Conservation (phyloP, 2,888 invertebrate species). For the Aporophyla nigra region DNA sequence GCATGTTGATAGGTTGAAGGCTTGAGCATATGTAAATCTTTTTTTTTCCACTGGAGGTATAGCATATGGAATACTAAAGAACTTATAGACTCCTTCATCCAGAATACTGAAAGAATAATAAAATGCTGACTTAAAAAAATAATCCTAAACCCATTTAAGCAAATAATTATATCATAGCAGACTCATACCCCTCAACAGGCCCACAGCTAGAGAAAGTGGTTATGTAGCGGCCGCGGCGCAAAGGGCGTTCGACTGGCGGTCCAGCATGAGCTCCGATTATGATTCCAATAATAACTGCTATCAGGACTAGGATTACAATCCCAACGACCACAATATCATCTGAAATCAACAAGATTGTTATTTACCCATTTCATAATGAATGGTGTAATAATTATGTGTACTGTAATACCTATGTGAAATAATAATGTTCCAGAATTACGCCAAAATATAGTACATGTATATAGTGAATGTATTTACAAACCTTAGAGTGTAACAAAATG, state of each 20-base stretch:
- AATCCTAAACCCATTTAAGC: neutral
- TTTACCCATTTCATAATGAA: neutral
- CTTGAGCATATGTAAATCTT: conserved; percentile 93
- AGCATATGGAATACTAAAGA: conserved; percentile 96
- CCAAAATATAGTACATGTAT: no score
- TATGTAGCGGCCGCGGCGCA: conserved; percentile 94
- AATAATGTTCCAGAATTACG: neutral
- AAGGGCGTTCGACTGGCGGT: conserved; percentile 90
- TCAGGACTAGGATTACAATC: conserved; percentile 91
- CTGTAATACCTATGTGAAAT: neutral
- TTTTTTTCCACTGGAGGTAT: conserved; percentile 93
- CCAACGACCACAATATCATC: conserved; percentile 91
- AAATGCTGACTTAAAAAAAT: neutral
- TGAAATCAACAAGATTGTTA: conserved; percentile 59
- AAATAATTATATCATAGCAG: conserved; percentile 9
- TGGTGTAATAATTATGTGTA: neutral
- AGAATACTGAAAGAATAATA: conserved; percentile 91
- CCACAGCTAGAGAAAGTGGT: conserved; percentile 95
- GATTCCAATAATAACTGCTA: conserved; percentile 92
- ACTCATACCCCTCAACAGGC: conserved; percentile 93
- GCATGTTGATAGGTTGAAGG: conserved; percentile 93
- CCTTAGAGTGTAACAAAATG: neutral
- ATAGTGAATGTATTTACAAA: neutral
- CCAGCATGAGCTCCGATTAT: conserved; percentile 90
- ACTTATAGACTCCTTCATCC: conserved; percentile 95